Base-by-base conservation (phyloP, 2,113 vertebrate genomes). In the Pyrgilauda ruficollis region DNA sequence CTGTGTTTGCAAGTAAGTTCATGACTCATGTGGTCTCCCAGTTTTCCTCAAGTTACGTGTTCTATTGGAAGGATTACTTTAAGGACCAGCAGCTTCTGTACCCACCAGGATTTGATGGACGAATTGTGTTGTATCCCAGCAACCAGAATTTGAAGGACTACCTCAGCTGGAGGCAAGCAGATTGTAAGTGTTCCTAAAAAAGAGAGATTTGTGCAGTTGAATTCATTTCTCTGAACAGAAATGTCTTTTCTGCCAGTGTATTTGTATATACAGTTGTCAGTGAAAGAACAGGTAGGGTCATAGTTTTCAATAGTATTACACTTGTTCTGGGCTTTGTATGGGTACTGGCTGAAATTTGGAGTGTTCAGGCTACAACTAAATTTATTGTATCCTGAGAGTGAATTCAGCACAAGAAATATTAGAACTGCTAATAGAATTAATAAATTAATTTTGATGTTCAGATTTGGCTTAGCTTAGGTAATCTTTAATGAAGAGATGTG, bases 161-260 rank as follows among this genome's bases (percentile, higher is more conserved):
- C 95, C 98, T 99, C 84, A 99, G 99, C 95, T 99, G 99, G 99
- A 98, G 99, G 92, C 99, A 99, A 96, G 99, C 99, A 43, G 99
- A 99, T 87, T 99, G 99, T 99, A 97, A 99, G 99, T 79, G 11
- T 83, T 72, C 81, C 49, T 80, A 58, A n/a, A 56, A 85, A 76
- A 44, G 0, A 2, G n/a, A 88, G n/a, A 63, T 61, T 63, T 58
- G 33, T 62, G 10, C 49, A 55, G 9, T 41, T 89, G 73, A 84
- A 23, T 88, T 84, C 10, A 62, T 39, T 72, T 81, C 13, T 61
- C 59, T 59, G 56, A 72, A 23, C 6, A 86, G 26, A 90, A 84
- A 30, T 59, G 14, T 27, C 16, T 26, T 49, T 75, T 61, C 22
- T 87, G 22, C 18, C 24, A 22, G 6, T 41, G 11, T 56, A 4